Evolutionary conservation across 2,888 invertebrate genomes (phyloP), one percentile per base, ranked within the genome.

Genomic region (Hyposoter didymator): DNA sequence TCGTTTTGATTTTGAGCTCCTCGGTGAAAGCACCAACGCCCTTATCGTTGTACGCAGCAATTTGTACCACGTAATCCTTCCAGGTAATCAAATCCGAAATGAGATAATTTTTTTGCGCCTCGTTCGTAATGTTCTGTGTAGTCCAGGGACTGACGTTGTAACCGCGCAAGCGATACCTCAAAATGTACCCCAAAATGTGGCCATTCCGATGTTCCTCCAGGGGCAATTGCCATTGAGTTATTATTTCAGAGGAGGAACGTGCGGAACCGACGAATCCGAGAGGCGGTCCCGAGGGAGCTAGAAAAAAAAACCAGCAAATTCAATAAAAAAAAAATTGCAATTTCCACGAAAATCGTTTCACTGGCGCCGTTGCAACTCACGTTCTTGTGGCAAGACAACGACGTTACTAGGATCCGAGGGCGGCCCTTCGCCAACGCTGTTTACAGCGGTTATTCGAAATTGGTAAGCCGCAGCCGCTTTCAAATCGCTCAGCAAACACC

Each of bases 201-300:
- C 99, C 99, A 92, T 99, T 99, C 90, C 98, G 96, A 91, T 98
- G 98, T 92, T 99, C 98, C 91, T 99, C 98, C 10, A 98, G 94
- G 0, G 99, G 99, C 39, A 98, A 98, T 92, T 98, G 98, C 99
- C 99, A 99, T 92, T 99, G 99, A 0, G 99, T 97, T 90, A 99
- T 98, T 84, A 99, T 99, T 94, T 99, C 98, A 0, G 98, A 98
- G 14, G 98, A 97, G 17, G 99, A 98, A 84, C 99, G 95, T 0
- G 99, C 98, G 0, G 98, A 98, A 6, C 99, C 99, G 89, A 98
- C 98, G 91, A 99, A 98, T 43, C 98, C 98, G 73, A 97, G 95
- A 0, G 99, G 99, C 2, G 99, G 98, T 43, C 98, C 99, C 84
- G 99, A 99, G 0, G 99, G 99, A 72, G 99, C 99, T 99, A 94